Evolutionary conservation across 2,113 vertebrate genomes (phyloP).

Genomic region (Gallinago paraguaiae): DNA sequence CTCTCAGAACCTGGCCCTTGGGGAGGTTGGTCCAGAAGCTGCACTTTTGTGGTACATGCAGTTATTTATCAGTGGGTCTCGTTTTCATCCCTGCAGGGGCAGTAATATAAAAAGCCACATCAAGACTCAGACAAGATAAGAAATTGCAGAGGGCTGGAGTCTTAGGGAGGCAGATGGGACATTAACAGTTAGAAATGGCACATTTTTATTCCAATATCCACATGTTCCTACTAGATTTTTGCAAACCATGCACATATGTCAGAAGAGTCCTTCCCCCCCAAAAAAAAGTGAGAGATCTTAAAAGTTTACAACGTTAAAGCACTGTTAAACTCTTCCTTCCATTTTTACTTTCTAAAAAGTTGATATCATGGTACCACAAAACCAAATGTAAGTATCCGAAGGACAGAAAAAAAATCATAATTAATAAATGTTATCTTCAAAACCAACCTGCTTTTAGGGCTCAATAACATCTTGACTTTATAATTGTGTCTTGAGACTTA

Average conservation of each 20-base stretch:
- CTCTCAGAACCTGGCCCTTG: not conserved
- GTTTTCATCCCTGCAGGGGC: not conserved
- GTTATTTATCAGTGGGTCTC: not conserved
- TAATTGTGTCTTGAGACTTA: not conserved
- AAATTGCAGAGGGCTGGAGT: not conserved
- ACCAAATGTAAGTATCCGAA: not conserved
- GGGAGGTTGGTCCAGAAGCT: not conserved
- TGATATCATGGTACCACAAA: not conserved
- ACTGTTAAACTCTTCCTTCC: not conserved
- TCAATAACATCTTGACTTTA: not conserved
- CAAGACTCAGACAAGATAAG: not conserved
- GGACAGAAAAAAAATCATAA: not conserved
- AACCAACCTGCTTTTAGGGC: not conserved
- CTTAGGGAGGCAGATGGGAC: not conserved
- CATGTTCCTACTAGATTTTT: not conserved
- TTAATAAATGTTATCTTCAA: not conserved
- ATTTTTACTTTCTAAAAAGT: not conserved
- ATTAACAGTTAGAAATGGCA: not conserved
- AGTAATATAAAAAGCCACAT: slow-evolving; percentile 7
- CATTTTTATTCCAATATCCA: not conserved
- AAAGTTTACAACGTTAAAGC: not conserved
- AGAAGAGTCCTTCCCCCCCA: not conserved
- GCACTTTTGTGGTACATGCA: not conserved
- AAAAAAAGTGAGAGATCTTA: not conserved
- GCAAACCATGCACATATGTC: not conserved